Evolutionary conservation across 2,113 vertebrate species (phyloP), one percentile per base, ranked within the genome.

Genomic region (Haemorhous mexicanus): DNA sequence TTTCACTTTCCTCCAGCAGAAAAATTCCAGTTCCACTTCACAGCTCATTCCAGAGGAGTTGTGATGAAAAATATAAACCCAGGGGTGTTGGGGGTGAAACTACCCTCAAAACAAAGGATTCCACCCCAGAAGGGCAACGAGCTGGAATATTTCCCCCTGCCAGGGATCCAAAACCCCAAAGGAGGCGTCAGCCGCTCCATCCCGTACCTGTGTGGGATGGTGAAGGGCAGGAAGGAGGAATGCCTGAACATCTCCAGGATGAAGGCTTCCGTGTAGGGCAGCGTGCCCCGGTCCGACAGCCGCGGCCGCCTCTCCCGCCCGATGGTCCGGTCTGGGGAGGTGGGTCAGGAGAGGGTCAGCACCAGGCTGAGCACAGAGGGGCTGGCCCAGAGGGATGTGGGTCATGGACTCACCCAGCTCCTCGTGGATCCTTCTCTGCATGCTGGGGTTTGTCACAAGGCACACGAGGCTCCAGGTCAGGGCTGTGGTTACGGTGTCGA

Each of bases 161-260:
- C 24, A n/a, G n/a, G 35, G 55, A 52, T 8, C 1, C 37, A 43
- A 8, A 1, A 0, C 1, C 28, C 28, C 10, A 4, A 37, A 75
- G 4, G 26, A 50, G 0, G 0, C 52, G 62, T 33, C 33, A 47
- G 53, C n/a, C n/a, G n/a, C n/a, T n/a, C n/a, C n/a, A n/a, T n/a
- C n/a, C 46, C 5, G 78, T 94, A 98, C 99, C 99, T 98, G 94
- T 99, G 99, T 0, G 99, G 99, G 93, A 99, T 99, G 50, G 99
- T 98, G 79, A 99, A 99, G 24, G 99, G 99, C 49, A 99, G 0
- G 37, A 98, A 99, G 62, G 99, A 99, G 4, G 99, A 98, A 56
- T 99, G 99, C 5, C 99, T 97, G 92, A 99, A 99, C 63, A 97
- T 74, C 97, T 99, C 99, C 90, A 99, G 64, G 70, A 99, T 99